A percentile compares a stretch with the other conserved stretches of the same genome.
Evolutionary conservation across 2,888 invertebrate species (phyloP).

Genomic region (Lasius platythorax): DNA sequence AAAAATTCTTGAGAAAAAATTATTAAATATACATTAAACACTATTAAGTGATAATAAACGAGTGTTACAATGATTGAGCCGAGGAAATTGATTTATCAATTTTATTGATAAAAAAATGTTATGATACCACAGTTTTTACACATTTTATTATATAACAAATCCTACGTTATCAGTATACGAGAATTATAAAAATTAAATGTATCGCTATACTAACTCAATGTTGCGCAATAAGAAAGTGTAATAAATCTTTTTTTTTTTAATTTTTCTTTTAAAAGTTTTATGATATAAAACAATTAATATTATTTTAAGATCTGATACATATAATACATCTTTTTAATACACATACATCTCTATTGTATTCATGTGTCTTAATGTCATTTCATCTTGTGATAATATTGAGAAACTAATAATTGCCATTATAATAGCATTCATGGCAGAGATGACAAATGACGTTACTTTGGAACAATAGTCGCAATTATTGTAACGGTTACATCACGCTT

Average conservation of each 20-base stretch:
- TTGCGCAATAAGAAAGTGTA: not conserved
- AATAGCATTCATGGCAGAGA: conserved; percentile 57
- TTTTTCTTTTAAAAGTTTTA: not conserved
- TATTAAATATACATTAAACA: not conserved
- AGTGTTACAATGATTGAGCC: not conserved
- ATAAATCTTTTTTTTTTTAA: not conserved
- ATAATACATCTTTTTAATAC: not conserved
- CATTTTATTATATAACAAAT: conserved; percentile 1
- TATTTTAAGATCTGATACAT: not conserved
- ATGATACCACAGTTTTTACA: not conserved
- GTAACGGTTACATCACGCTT: conserved; percentile 60
- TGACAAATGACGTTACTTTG: conserved; percentile 70
- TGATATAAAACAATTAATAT: not conserved
- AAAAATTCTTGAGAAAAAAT: not conserved
- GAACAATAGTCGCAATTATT: conserved; percentile 70
- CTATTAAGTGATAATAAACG: not conserved
- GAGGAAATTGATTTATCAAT: conserved; percentile 13
- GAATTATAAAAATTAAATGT: not conserved
- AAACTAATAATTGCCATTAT: conserved; percentile 62
- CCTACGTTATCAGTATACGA: not conserved
- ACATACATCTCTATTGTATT: not conserved
- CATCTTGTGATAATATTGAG: conserved; percentile 19
- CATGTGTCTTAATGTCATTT: not conserved
- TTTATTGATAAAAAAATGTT: not conserved
- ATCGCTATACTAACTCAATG: not conserved